Evolutionary conservation across 2,888 invertebrate genomes (phyloP).

Genomic region (Pasiphila rectangulata): DNA sequence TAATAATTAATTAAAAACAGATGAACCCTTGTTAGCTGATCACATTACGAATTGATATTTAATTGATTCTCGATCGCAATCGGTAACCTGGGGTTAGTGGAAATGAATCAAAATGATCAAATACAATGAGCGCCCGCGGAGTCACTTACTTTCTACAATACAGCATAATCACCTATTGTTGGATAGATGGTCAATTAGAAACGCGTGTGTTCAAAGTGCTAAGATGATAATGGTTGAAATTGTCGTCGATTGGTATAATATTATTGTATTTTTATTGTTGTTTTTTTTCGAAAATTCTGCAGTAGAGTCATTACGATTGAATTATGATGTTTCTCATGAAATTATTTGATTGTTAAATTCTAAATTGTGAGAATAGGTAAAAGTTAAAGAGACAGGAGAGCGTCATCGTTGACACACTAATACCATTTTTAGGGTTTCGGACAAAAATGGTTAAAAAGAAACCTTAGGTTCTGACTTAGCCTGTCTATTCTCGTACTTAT

Average conservation of each 20-base stretch:
- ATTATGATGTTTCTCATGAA: too few species aligned
- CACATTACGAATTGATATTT: conserved; percentile 50
- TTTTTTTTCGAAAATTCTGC: too few species aligned
- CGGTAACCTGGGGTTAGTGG: conserved; percentile 51
- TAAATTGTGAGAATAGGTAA: too few species aligned
- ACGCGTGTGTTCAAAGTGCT: conserved; percentile 32
- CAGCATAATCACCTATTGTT: conserved; percentile 77
- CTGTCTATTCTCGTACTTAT: too few species aligned
- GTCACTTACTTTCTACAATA: conserved; percentile 69
- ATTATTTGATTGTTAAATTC: too few species aligned
- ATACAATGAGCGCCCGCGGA: conserved; percentile 71
- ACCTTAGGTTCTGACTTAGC: too few species aligned
- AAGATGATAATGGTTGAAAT: conserved; percentile 25
- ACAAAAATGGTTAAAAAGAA: too few species aligned
- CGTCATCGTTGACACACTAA: conserved; percentile 41
- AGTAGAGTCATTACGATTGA: too few species aligned
- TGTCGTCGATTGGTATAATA: conserved; percentile 31
- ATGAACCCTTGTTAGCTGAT: conserved; percentile 72
- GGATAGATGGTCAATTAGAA: conserved; percentile 63
- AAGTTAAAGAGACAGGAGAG: background rate
- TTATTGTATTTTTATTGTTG: background rate
- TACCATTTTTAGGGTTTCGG: conserved; percentile 16
- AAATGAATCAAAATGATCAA: conserved; percentile 50
- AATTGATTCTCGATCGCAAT: conserved; percentile 67
- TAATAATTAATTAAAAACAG: conserved; percentile 76